Percentiles rank a stretch among this genome's conserved stretches.
Evolutionary conservation across 2,113 vertebrate genomes (phyloP).

Genomic region (Poeciliopsis prolifica): DNA sequence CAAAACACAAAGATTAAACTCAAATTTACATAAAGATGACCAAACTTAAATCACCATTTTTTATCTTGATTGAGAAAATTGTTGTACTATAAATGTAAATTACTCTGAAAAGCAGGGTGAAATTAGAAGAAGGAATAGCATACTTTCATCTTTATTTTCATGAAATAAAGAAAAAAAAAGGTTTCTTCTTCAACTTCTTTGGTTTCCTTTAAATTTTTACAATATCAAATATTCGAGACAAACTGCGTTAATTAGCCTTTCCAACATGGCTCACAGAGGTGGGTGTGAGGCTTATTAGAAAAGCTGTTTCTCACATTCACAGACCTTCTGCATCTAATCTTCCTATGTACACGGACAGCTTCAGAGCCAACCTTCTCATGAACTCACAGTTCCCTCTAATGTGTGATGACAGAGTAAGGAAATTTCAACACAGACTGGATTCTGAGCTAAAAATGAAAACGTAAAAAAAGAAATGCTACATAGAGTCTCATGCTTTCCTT

Average conservation of each 20-base stretch:
- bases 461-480: slow-evolving; percentile 30
- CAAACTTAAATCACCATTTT: neutral
- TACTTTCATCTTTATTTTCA: no score
- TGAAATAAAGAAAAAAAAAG: no score
- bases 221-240: neutral
- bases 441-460: slow-evolving; percentile 15
- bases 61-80: neutral
- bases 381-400: neutral
- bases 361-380: slow-evolving; percentile 3
- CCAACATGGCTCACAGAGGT: slow-evolving; percentile 2
- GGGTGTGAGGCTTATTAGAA: neutral
- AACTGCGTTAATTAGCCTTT: slow-evolving; percentile 3
- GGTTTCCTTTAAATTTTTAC: neutral
- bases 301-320: slow-evolving; percentile 21
- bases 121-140: no score
- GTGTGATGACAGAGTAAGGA: neutral
- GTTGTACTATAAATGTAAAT: no score
- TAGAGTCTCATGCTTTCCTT: slow-evolving; percentile 2
- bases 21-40: neutral
- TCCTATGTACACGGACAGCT: neutral
- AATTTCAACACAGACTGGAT: neutral
- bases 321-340: neutral
- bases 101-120: no score
- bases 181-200: neutral
- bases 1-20: neutral